Conservation (phyloP, 2,797 vertebrate genomes). For the Megalops cyprinoides region DNA sequence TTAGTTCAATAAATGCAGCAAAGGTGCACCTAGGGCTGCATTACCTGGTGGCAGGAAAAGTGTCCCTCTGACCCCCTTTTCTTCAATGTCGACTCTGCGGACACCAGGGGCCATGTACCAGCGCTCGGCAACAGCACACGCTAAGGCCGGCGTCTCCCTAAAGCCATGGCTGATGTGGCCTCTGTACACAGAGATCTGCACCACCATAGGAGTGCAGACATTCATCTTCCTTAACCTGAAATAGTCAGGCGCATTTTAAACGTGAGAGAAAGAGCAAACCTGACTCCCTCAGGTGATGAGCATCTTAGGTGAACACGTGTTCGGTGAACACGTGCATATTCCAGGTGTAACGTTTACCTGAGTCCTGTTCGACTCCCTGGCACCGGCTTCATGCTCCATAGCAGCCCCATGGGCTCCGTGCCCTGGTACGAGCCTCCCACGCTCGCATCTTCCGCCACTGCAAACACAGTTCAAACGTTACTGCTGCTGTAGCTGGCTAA, state of each 20-base stretch:
- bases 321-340: no score
- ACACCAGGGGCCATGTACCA: constrained; percentile 69
- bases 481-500: neutral
- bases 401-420: constrained; percentile 63
- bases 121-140: constrained; percentile 55
- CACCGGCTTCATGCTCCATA: constrained; percentile 66
- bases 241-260: neutral
- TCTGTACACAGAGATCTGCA: constrained; percentile 55
- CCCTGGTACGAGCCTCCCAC: constrained; percentile 66
- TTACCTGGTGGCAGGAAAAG: constrained; percentile 67
- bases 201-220: constrained; percentile 54
- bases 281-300: neutral
- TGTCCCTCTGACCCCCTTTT: constrained; percentile 55
- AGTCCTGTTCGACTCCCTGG: constrained; percentile 60
- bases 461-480: neutral
- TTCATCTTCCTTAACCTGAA: constrained; percentile 62
- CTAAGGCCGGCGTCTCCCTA: constrained; percentile 49
- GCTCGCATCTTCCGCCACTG: constrained; percentile 51
- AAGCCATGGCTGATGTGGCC: constrained; percentile 56
- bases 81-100: constrained; percentile 48
- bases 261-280: neutral
- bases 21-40: neutral
- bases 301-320: neutral
- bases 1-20: neutral
- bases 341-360: constrained; percentile 48